phyloP scores from a whole-genome alignment of 2,888 invertebrate genomes.

The Pristionchus arcanus region DNA sequence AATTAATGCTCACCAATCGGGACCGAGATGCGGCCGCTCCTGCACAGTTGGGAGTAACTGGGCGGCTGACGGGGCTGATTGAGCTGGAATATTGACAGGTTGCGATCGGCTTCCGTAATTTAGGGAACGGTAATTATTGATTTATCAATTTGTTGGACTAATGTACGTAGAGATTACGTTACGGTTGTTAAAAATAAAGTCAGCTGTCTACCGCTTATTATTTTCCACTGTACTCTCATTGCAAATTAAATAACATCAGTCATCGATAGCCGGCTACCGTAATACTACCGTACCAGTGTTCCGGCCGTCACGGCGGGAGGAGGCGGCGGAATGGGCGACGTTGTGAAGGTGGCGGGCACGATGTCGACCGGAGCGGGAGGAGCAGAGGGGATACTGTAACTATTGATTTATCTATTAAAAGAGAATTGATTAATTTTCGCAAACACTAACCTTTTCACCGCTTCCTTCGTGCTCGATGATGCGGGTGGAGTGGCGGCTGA shows the following conservation, averaged over 20 bases:
- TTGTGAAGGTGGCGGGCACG: constrained; percentile 20
- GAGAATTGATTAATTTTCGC: neutral
- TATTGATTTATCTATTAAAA: neutral
- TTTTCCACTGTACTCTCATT: too few relatives aligned
- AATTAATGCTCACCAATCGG: constrained; percentile 44
- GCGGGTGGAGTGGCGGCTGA: neutral
- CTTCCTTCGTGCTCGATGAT: neutral
- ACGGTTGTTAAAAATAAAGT: too few relatives aligned
- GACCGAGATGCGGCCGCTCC: constrained; percentile 16
- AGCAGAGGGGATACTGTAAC: neutral
- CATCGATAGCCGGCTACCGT: neutral
- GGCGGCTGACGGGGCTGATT: constrained; percentile 38
- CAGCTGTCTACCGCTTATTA: too few relatives aligned
- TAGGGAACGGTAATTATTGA: too few relatives aligned
- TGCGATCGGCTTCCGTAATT: neutral
- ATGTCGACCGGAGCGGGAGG: neutral
- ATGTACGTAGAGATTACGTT: too few relatives aligned
- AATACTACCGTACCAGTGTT: neutral
- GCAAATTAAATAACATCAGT: neutral
- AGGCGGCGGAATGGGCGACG: neutral
- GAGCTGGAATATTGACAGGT: neutral
- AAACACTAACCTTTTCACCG: neutral
- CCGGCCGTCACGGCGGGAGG: neutral
- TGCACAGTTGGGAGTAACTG: constrained; percentile 43
- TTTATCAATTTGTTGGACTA: neutral